Evolutionary conservation across 2,113 vertebrate species (phyloP), one percentile per base, ranked within the genome.

Genomic region (Diadophis punctatus): DNA sequence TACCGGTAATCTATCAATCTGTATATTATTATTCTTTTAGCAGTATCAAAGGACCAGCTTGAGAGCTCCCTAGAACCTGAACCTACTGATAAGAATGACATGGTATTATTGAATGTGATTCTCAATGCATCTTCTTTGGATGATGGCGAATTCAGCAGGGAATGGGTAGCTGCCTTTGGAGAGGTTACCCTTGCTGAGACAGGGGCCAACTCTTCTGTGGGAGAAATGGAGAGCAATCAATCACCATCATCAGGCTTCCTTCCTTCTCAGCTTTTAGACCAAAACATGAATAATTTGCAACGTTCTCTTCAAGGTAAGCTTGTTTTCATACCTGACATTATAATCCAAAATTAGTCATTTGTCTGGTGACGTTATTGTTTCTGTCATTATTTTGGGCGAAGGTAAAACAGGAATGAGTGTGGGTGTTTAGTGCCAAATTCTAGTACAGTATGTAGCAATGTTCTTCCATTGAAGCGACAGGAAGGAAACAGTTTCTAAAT

Each of bases 231-330:
- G 88, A 95, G 8, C 12, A 39, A 93, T 27, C 96, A 97, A 1
- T 91, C 95, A 0, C 89, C 90, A 25, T 58, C 58, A 88, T 3
- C 98, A 12, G 98, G 98, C 91, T 99, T 99, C 95, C 97, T 99
- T 39, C 99, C 99, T 1, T 99, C 99, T 0, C 98, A 99, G 95
- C 98, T 99, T 27, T 95, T 99, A 95, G 99, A 99, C 97, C 98
- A 98, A 97, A 98, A 98, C 95, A 97, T 98, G 97, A 98, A 98
- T 90, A 97, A 98, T 88, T 96, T 97, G 43, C 98, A 98, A 96
- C 98, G 98, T 0, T 97, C 98, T 22, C 94, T 97, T 68, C 96
- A 98, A 95, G 98, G 99, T 98, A 87, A 92, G 97, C 95, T 23
- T 74, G 22, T 93, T 87, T 43, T 60, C 74, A 22, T 68, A 90